Conservation (phyloP, 1,140 invertebrate species). For the Drosophila bocki region DNA sequence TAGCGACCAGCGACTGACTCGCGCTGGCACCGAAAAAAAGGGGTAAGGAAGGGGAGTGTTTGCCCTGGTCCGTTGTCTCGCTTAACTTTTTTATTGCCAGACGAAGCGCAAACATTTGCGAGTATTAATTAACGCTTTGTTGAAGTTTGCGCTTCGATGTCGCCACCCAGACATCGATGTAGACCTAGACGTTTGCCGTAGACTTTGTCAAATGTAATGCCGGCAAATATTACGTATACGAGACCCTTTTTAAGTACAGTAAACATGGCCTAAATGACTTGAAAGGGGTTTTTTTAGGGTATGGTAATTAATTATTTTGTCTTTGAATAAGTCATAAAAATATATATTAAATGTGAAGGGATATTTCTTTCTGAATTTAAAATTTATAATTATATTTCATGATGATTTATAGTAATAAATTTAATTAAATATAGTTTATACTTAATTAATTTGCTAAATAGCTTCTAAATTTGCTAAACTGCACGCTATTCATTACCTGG, state of each 20-base stretch:
- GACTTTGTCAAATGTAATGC: conserved; percentile 49
- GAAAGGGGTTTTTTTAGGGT: neutral
- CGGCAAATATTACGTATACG: conserved; percentile 74
- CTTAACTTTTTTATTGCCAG: conserved; percentile 84
- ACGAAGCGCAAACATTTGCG: conserved; percentile 81
- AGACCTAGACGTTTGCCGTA: conserved; percentile 46
- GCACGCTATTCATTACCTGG: no score
- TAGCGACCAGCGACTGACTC: conserved; percentile 35
- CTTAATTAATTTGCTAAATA: neutral
- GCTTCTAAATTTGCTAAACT: no score
- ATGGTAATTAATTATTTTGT: no score
- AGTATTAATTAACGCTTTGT: conserved; percentile 84
- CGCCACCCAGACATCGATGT: conserved; percentile 57
- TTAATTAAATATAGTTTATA: neutral
- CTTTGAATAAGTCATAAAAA: neutral
- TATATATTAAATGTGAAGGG: neutral
- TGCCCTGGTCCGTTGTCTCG: conserved; percentile 65
- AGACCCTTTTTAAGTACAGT: conserved; percentile 36
- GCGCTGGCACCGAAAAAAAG: conserved; percentile 20
- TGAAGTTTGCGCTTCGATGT: conserved; percentile 82
- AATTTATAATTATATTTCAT: neutral
- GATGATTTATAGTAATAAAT: neutral
- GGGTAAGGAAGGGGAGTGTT: conserved; percentile 32
- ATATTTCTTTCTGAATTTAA: neutral
- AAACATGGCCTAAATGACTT: neutral